Evolutionary conservation across 2,797 vertebrate species (phyloP).

Genomic region (Enteromius thamalakanensis): DNA sequence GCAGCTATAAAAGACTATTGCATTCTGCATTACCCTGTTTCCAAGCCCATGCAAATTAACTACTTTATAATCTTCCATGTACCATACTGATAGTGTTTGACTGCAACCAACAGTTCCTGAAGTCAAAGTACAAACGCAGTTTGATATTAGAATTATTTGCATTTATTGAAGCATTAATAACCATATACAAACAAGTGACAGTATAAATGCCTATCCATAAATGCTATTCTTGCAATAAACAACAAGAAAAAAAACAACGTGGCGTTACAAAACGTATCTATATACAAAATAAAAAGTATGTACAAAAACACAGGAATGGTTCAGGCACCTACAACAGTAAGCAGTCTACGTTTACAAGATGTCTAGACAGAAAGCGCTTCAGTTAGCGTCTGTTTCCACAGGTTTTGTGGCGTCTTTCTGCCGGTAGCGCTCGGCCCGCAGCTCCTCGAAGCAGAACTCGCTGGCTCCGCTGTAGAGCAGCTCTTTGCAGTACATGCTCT

Average conservation of each 20-base stretch:
- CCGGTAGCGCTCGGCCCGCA: conserved; percentile 88
- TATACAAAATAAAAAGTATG: conserved; percentile 7
- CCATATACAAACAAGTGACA: not conserved
- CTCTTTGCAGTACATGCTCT: conserved; percentile 93
- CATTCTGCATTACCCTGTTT: not conserved
- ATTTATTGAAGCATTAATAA: conserved; percentile 34
- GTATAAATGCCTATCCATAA: not conserved
- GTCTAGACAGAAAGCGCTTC: not conserved
- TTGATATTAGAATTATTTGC: not conserved
- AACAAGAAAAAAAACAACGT: not conserved
- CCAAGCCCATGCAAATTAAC: no score
- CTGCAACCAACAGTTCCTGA: not conserved
- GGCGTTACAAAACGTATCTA: conserved; percentile 16
- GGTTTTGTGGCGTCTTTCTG: conserved; percentile 74
- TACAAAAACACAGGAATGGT: conserved; percentile 10
- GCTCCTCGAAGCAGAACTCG: conserved; percentile 95
- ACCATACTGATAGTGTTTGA: not conserved
- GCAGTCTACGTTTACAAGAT: not conserved
- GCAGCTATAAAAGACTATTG: not conserved
- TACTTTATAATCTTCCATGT: not conserved
- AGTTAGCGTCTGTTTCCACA: conserved; percentile 16
- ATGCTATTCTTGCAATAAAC: not conserved
- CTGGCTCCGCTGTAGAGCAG: conserved; percentile 88
- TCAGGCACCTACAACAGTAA: not conserved
- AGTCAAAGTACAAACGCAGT: not conserved